Evolutionary conservation across 2,888 invertebrate species (phyloP).

Genomic region (Cheiracanthium punctorium): DNA sequence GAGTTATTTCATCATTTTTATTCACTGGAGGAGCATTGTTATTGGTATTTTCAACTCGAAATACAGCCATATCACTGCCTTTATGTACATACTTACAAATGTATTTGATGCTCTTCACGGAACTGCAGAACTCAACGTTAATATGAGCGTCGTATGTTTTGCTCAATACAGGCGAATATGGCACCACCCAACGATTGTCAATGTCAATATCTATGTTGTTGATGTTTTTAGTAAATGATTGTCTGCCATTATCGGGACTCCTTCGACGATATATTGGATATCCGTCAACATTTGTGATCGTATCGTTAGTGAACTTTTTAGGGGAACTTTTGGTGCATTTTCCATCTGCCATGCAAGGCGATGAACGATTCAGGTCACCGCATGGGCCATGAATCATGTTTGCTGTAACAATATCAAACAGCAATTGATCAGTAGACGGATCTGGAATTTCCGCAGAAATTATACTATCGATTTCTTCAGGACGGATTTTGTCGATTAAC

Average conservation of each 20-base stretch:
- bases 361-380: background rate
- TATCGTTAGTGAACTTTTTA: background rate
- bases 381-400: conserved; percentile 14
- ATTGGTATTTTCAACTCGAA: too few relatives aligned
- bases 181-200: too few relatives aligned
- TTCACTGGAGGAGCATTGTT: too few relatives aligned
- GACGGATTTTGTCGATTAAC: conserved; percentile 54
- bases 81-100: too few relatives aligned
- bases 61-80: too few relatives aligned
- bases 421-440: conserved; percentile 6
- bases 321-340: conserved; percentile 21
- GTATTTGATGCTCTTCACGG: too few relatives aligned
- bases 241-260: conserved; percentile 14
- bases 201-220: background rate
- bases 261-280: conserved; percentile 22
- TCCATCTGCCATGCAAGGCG: conserved; percentile 18
- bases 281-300: background rate
- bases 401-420: conserved; percentile 19
- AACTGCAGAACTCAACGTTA: too few relatives aligned
- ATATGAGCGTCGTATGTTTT: too few relatives aligned
- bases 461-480: conserved; percentile 70
- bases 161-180: too few relatives aligned
- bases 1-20: conserved; percentile 74
- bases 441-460: conserved; percentile 72
- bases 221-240: conserved; percentile 12